phyloP scores from a whole-genome alignment of 2,797 vertebrate genomes.

The Manis crassicaudata region DNA sequence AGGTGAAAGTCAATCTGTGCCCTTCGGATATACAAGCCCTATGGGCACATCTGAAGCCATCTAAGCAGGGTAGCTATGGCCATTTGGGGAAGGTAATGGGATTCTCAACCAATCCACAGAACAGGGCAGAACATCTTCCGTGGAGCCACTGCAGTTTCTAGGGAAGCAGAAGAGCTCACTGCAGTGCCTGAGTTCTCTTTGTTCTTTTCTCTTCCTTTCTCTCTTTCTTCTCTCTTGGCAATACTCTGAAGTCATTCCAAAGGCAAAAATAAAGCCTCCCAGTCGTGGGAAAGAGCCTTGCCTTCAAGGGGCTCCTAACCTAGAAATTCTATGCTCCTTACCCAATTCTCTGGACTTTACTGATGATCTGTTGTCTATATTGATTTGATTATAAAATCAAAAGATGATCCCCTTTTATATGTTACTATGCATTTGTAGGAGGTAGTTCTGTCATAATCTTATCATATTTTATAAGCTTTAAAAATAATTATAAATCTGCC shows the following conservation, averaged over 20 bases:
- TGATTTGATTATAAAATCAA: no score
- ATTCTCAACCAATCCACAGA: background rate
- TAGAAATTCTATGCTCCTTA: background rate
- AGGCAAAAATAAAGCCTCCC: background rate
- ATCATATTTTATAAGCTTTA: background rate
- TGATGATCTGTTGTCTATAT: no score
- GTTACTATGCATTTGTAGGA: background rate
- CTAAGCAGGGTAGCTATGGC: background rate
- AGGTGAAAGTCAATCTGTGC: background rate
- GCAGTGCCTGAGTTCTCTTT: background rate
- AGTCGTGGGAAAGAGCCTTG: background rate
- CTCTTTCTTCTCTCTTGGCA: background rate
- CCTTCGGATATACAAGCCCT: background rate
- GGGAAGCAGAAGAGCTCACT: background rate
- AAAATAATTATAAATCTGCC: background rate
- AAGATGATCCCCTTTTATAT: background rate
- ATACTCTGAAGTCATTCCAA: background rate
- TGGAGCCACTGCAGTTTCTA: background rate
- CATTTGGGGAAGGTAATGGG: background rate
- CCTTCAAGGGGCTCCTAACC: background rate
- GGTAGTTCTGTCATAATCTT: background rate
- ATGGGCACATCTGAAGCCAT: background rate
- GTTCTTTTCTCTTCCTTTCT: background rate
- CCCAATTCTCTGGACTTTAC: background rate
- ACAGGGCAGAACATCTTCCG: background rate